These are phyloP conservation scores for Ciona savignyi DNA, from an alignment of 23 tunicate species.

Conservation along the genomic window DNA sequence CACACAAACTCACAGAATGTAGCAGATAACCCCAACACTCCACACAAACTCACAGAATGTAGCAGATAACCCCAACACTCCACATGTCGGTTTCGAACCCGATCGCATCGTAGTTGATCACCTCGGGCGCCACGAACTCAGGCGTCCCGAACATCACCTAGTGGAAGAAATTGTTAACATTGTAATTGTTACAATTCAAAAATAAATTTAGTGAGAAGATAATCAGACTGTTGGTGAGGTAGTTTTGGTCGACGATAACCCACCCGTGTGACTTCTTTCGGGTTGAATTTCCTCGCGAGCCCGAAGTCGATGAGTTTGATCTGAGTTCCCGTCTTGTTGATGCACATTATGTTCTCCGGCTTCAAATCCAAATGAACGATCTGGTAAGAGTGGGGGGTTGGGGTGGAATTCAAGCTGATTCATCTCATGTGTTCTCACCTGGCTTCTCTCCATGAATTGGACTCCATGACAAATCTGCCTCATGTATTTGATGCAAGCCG, in stretches of 20 bases:
- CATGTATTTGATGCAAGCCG: slow-evolving; percentile 83
- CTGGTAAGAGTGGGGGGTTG: slow-evolving; percentile 9
- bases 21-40: slow-evolving; percentile 92
- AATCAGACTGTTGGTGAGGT: too few species aligned
- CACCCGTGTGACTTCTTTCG: slow-evolving; percentile 18
- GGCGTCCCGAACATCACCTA: slow-evolving; percentile 93
- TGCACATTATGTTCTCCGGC: slow-evolving; percentile 96
- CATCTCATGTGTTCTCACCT: too few species aligned
- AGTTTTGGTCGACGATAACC: not conserved
- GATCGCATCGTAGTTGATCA: slow-evolving; percentile 84
- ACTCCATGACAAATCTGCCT: slow-evolving; percentile 88
- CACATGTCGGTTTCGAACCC: slow-evolving; percentile 92
- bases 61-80: slow-evolving; percentile 82
- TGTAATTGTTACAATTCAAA: too few species aligned
- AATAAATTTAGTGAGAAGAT: too few species aligned
- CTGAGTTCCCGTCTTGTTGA: slow-evolving; percentile 75
- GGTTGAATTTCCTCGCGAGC: slow-evolving; percentile 63
- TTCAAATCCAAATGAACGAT: slow-evolving; percentile 90
- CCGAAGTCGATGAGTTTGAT: slow-evolving; percentile 96
- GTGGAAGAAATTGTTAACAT: not conserved
- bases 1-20: slow-evolving; percentile 76
- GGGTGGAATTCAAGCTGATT: too few species aligned
- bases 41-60: slow-evolving; percentile 33
- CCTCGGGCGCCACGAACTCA: slow-evolving; percentile 91
- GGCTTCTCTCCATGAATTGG: slow-evolving; percentile 45